phyloP scores from a whole-genome alignment of 1,140 invertebrate species.

The Drosophila nebulosa region DNA sequence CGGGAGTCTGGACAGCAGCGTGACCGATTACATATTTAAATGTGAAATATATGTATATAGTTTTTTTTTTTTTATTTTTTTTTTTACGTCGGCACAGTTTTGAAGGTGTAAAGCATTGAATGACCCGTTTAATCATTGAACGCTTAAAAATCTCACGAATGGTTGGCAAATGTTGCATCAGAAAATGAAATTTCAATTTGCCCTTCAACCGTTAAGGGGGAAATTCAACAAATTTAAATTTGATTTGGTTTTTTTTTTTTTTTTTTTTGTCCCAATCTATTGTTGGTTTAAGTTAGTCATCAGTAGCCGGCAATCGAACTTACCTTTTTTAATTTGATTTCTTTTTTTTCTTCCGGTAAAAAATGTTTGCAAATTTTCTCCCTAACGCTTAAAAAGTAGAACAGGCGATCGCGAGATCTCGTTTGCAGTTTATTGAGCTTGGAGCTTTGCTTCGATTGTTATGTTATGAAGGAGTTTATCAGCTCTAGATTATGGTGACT shows the following conservation, averaged over 20 bases:
- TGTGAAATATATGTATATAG: slow-evolving; percentile 13
- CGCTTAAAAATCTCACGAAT: slow-evolving; percentile 37
- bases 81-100: slow-evolving; percentile 6
- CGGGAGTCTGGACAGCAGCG: slow-evolving; percentile 6
- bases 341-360: slow-evolving; percentile 79
- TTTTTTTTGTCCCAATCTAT: slow-evolving; percentile 3
- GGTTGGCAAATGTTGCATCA: slow-evolving; percentile 63
- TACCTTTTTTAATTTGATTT: slow-evolving; percentile 76
- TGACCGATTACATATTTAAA: slow-evolving; percentile 64
- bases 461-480: slow-evolving; percentile 80
- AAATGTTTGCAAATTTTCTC: slow-evolving; percentile 75
- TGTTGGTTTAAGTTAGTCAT: not conserved
- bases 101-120: slow-evolving; percentile 45
- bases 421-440: no score
- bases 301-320: slow-evolving; percentile 17
- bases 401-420: slow-evolving; percentile 24
- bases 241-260: slow-evolving; percentile 21
- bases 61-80: not conserved
- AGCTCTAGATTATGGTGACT: slow-evolving; percentile 72
- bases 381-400: slow-evolving; percentile 44
- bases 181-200: slow-evolving; percentile 43
- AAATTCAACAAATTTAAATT: not conserved
- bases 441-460: slow-evolving; percentile 44
- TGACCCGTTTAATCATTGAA: slow-evolving; percentile 1
- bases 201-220: slow-evolving; percentile 42